Evolutionary conservation across 2,797 vertebrate genomes (phyloP).

Genomic region (Delichon dasypus): DNA sequence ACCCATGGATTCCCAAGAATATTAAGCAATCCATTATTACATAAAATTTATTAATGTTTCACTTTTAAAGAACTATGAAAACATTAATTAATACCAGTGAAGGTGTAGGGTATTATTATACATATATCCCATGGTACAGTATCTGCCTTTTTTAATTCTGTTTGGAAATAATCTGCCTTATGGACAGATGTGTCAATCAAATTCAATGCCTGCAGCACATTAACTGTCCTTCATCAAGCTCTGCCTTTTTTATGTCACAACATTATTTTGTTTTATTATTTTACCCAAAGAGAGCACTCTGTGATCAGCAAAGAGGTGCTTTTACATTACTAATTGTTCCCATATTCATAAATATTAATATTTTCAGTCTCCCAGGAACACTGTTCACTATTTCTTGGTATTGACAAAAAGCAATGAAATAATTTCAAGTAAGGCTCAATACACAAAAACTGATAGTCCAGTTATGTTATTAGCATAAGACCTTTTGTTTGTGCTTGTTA

Average conservation of each 20-base stretch:
- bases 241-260: slow-evolving; percentile 20
- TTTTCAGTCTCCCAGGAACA: slow-evolving; percentile 4
- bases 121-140: neutral
- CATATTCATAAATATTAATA: slow-evolving; percentile 50
- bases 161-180: neutral
- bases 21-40: neutral
- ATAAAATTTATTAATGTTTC: neutral
- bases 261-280: slow-evolving; percentile 56
- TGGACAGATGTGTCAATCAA: slow-evolving; percentile 34
- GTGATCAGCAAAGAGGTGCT: slow-evolving; percentile 28
- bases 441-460: neutral
- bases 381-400: neutral
- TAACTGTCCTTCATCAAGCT: slow-evolving; percentile 48
- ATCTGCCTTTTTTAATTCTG: neutral
- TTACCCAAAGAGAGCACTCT: slow-evolving; percentile 19
- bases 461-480: neutral
- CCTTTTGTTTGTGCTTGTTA: neutral
- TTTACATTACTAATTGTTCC: slow-evolving; percentile 49
- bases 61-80: neutral
- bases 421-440: neutral
- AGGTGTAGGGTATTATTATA: neutral
- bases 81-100: neutral
- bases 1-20: neutral
- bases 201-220: slow-evolving; percentile 1
- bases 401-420: neutral